A percentile compares a stretch with the other conserved stretches of the same genome.
These are phyloP conservation scores for Shinisaurus crocodilurus DNA, from an alignment of 2,113 vertebrate genomes.

Conservation along the genomic window DNA sequence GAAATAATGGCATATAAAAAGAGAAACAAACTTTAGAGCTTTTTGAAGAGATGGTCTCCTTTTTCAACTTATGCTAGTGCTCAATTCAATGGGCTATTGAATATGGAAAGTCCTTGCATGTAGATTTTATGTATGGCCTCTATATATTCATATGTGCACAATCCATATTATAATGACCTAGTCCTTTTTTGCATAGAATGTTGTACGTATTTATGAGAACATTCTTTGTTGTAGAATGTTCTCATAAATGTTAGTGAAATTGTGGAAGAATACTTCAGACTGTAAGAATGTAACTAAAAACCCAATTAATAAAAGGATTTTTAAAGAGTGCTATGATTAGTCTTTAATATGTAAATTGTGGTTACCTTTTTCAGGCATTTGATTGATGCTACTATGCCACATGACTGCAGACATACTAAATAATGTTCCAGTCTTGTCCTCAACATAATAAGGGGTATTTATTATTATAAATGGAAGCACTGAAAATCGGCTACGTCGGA, in stretches of 20 bases:
- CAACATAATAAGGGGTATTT: conserved; percentile 18
- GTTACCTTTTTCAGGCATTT: conserved; percentile 8
- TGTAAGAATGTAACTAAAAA: background rate
- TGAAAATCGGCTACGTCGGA: conserved; percentile 22
- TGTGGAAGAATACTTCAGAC: background rate
- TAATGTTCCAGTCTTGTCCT: background rate
- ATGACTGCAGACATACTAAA: background rate
- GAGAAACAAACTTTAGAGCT: background rate
- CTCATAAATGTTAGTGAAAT: background rate
- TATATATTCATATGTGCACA: background rate
- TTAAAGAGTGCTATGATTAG: conserved; percentile 13
- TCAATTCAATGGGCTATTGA: background rate
- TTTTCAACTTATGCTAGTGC: background rate
- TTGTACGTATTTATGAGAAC: background rate
- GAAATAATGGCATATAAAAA: background rate
- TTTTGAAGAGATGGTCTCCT: background rate
- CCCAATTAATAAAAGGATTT: background rate
- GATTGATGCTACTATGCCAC: background rate
- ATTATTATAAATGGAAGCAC: conserved; percentile 40
- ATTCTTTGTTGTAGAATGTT: background rate
- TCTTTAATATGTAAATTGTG: conserved; percentile 8
- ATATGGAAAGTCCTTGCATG: background rate
- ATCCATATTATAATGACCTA: background rate
- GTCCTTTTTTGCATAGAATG: too few species aligned
- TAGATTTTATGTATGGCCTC: background rate